These are phyloP conservation scores for Arvicanthis niloticus DNA, from an alignment of 2,113 vertebrate genomes.

Conservation along the genomic window DNA sequence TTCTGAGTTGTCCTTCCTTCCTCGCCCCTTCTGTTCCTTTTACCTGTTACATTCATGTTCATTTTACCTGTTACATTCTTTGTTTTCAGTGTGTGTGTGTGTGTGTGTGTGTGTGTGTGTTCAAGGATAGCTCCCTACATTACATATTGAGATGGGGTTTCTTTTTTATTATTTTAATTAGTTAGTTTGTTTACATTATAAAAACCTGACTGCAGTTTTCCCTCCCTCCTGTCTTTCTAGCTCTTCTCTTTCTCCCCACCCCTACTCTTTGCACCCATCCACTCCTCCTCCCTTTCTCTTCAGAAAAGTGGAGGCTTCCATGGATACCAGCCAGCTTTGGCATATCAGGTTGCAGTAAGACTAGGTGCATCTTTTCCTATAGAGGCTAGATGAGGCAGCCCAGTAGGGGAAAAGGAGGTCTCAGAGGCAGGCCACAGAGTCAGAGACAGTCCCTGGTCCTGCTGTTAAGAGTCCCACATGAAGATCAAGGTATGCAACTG, in stretches of 20 bases:
- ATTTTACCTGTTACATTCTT: neutral
- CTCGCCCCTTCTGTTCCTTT: neutral
- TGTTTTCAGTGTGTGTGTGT: neutral
- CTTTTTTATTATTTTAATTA: neutral
- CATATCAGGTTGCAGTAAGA: neutral
- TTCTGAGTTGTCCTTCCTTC: neutral
- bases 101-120: neutral
- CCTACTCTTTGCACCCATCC: neutral
- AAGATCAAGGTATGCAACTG: neutral
- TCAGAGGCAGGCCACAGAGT: neutral
- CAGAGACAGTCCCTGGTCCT: neutral
- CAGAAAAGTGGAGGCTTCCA: neutral
- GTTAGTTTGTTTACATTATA: neutral
- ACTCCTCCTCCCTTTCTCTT: neutral
- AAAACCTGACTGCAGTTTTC: neutral
- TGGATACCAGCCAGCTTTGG: neutral
- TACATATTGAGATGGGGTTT: neutral
- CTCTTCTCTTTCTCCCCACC: neutral
- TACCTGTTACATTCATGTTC: neutral
- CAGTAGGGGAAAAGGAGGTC: neutral
- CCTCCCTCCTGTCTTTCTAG: neutral
- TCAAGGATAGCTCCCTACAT: neutral
- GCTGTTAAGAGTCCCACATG: neutral
- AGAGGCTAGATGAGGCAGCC: neutral
- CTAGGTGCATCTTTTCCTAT: neutral